phyloP scores from a whole-genome alignment of 2,888 invertebrate species.

The Pachydiplax longipennis region DNA sequence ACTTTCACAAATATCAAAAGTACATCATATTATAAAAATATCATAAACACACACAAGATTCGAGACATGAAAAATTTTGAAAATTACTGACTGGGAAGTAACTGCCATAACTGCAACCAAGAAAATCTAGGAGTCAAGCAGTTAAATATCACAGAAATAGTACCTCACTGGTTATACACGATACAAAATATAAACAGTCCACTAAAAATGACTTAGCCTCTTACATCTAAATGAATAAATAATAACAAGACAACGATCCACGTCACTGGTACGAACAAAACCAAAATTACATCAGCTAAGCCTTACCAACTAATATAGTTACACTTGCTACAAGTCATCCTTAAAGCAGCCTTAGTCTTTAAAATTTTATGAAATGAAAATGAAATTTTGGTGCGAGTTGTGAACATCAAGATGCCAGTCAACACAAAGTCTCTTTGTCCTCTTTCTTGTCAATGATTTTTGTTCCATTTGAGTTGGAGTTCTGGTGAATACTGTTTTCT shows the following conservation, averaged over 20 bases:
- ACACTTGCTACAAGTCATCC: not conserved
- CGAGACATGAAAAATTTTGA: no score
- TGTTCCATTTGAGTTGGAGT: not conserved
- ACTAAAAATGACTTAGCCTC: not conserved
- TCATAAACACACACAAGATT: no score
- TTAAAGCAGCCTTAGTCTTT: not conserved
- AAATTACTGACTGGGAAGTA: no score
- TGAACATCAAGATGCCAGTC: not conserved
- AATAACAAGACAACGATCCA: not conserved
- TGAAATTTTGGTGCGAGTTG: not conserved
- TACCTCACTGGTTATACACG: not conserved
- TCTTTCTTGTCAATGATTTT: slow-evolving; percentile 9
- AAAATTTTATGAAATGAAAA: not conserved
- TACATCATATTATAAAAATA: no score
- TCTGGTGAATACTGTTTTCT: slow-evolving; percentile 1
- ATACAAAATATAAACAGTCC: not conserved
- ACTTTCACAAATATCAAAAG: no score
- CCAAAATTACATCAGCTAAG: not conserved
- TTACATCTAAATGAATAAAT: not conserved
- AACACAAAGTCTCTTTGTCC: slow-evolving; percentile 25
- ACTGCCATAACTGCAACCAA: not conserved
- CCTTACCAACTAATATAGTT: not conserved
- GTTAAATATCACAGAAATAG: not conserved
- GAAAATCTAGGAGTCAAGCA: not conserved
- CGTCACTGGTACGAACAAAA: not conserved